Evolutionary conservation across 2,888 invertebrate genomes (phyloP).

Genomic region (Apamea monoglypha): DNA sequence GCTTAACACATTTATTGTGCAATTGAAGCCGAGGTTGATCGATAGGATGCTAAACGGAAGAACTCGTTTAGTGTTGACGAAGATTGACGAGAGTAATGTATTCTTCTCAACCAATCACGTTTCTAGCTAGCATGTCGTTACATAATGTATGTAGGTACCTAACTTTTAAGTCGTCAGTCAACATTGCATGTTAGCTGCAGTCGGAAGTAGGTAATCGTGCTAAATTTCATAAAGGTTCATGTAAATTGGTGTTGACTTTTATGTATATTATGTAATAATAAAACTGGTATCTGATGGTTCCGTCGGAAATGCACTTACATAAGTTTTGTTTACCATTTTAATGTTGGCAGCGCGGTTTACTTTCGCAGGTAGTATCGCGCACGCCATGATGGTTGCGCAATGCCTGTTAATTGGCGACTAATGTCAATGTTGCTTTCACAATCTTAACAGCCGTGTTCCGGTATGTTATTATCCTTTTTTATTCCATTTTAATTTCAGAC

Average conservation of each 20-base stretch:
- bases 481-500: slow-evolving; percentile 74
- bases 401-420: slow-evolving; percentile 82
- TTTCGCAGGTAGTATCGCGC: slow-evolving; percentile 78
- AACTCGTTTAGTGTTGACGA: background rate
- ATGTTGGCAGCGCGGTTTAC: slow-evolving; percentile 75
- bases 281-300: slow-evolving; percentile 69
- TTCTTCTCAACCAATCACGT: slow-evolving; percentile 3
- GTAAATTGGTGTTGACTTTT: slow-evolving; percentile 64
- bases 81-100: slow-evolving; percentile 16
- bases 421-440: slow-evolving; percentile 89
- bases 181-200: slow-evolving; percentile 53
- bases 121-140: slow-evolving; percentile 17
- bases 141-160: slow-evolving; percentile 7
- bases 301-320: slow-evolving; percentile 83
- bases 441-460: slow-evolving; percentile 78
- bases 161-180: slow-evolving; percentile 25
- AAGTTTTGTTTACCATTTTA: slow-evolving; percentile 85
- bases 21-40: background rate
- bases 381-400: slow-evolving; percentile 80
- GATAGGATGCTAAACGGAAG: background rate
- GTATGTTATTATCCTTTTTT: slow-evolving; percentile 79
- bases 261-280: slow-evolving; percentile 64
- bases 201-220: slow-evolving; percentile 72
- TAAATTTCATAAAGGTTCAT: slow-evolving; percentile 59
- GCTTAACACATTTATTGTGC: background rate